Base-by-base conservation (phyloP, 2,797 vertebrate genomes). In the Danio tinwini region DNA sequence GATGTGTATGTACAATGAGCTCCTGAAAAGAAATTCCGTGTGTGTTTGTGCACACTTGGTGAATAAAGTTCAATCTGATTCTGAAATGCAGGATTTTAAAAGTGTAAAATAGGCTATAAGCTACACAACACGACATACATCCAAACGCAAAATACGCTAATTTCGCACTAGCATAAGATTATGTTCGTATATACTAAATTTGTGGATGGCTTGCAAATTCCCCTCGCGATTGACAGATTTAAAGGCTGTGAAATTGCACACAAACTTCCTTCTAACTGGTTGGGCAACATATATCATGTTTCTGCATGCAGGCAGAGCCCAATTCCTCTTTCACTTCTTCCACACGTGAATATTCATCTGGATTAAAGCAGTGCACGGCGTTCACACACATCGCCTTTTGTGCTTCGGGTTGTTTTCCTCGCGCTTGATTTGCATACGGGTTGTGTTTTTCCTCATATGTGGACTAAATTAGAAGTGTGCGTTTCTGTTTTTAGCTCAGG, bases 211-310 rank as follows among this genome's bases (percentile, higher is more conserved):
- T 29, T 63, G 4, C n/a, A 3, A 17, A 7, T 56, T 10, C 37
- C 10, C 9, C 19, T 39, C 14, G 17, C 14, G 12, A 50, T 21
- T 40, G n/a, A 17, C 50, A 45, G 52, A 39, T 19, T 74, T 14
- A 12, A 8, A 56, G 16, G 1, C 45, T 21, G 53, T 49, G 53
- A 50, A 77, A 68, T 40, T 10, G 2, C 21, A 47, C 29, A 29
- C 11, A 47, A 62, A 71, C 45, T 52, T 76, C 40, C 50, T 45
- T n/a, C 52, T 7, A 65, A 58, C 64, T 10, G 75, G 75, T 77
- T 77, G 40, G 13, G 64, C 29, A 40, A 77, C n/a, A 59, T 17
- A 59, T 49, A 50, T 77, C 64, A 69, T 77, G 75, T 77, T 77
- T 59, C 53, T 77, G n/a, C 75, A 59, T 8, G 52, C 64, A 77